Base-by-base conservation (phyloP, 1,140 invertebrate genomes). In the Carcinoscorpius rotundicauda region DNA sequence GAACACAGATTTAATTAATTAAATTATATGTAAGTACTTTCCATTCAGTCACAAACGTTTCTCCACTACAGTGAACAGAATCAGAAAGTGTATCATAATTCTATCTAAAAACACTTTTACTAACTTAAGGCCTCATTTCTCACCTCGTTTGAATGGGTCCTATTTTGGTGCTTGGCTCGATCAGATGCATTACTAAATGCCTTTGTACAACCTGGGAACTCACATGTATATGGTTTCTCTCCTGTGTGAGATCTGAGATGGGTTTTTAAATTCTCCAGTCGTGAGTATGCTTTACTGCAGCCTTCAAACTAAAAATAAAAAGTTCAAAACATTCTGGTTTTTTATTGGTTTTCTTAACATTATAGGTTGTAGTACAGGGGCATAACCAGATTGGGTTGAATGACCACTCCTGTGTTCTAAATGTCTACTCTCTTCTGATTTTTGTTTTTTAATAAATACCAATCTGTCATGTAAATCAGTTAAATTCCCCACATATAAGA, bases 161-260 rank as follows among this genome's bases (percentile, higher is more conserved):
- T 82, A 72, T 95, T 96, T 78, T 99, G 96, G 81, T 99, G 97
- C 77, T 99, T 99, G 0, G 97, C 95, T 66, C 95, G 80, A 79
- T 99, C 96, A 5, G 93, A 97, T 3, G 96, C 96, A 78, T 99
- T 99, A 75, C 93, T 98, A 77, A 99, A 99, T 0, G 96, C 95
- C 75, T 99, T 99, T n/a, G 87, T 89, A 76, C 97, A 99, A 0
- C 93, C 94, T 9, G 77, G 77, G 78, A 95, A 97, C 77, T 98
- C 95, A 76, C 97, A 98, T 62, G 91, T 94, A 77, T 99, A 99
- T 0, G 97, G 97, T 76, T 98, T 98, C 79, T 99, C 97, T 0
- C 96, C 96, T 0, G 96, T 99, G 76, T 99, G 95, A 64, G 93
- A 97, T 73, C 95, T 81, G 6, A 98, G 80, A 79, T 99, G 97